These are phyloP conservation scores for Cinclus mexicanus DNA, from an alignment of 2,113 vertebrate genomes.

Conservation along the genomic window DNA sequence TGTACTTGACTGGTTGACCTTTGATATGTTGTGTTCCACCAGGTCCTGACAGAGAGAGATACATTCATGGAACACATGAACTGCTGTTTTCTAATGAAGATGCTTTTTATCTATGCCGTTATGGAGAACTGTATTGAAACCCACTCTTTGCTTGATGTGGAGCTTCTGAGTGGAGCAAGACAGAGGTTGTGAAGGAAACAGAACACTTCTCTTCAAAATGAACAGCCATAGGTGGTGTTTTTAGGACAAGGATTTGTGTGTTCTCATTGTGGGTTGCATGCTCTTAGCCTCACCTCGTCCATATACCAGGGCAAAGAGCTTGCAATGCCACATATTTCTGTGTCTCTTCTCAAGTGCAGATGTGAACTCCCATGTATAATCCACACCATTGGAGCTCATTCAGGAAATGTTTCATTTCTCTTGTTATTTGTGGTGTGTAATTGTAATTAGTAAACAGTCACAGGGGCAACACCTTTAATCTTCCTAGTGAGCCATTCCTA, in stretches of 20 bases:
- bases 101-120: neutral
- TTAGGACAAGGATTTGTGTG: neutral
- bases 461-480: neutral
- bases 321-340: neutral
- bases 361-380: neutral
- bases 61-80: neutral
- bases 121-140: neutral
- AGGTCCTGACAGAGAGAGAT: neutral
- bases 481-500: neutral
- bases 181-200: neutral
- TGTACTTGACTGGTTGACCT: neutral
- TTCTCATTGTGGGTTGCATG: neutral
- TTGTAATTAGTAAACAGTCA: neutral
- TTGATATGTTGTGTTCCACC: neutral
- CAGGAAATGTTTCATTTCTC: neutral
- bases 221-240: neutral
- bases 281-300: rapidly evolving
- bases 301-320: neutral
- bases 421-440: neutral
- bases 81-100: neutral
- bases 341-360: neutral
- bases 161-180: neutral
- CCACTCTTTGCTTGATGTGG: neutral
- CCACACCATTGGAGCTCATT: neutral
- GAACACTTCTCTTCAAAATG: neutral